phyloP scores from a whole-genome alignment of 2,113 vertebrate genomes.

The Carettochelys insculpta region DNA sequence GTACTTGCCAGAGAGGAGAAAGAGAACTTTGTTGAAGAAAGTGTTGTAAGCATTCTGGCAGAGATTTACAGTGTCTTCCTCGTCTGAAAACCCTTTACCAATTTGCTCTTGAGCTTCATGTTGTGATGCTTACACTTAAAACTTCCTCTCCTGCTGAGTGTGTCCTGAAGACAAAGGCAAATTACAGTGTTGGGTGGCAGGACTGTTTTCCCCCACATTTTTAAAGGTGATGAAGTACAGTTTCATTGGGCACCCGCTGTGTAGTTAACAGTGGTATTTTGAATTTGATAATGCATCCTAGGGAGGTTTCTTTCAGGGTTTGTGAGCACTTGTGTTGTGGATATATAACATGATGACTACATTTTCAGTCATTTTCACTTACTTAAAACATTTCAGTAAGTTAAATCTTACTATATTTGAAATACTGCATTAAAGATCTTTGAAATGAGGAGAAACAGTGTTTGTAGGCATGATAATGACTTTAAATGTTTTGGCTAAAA shows the following conservation, averaged over 20 bases:
- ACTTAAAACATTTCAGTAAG: neutral
- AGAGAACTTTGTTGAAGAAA: neutral
- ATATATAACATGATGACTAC: neutral
- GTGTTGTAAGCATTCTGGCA: neutral
- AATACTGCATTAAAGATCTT: neutral
- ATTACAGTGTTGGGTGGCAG: neutral
- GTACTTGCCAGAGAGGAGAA: neutral
- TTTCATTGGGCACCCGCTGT: neutral
- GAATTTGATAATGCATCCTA: neutral
- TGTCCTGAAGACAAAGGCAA: neutral
- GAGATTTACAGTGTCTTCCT: neutral
- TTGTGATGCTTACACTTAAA: constrained; percentile 5
- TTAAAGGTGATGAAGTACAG: neutral
- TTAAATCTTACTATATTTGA: neutral
- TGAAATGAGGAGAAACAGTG: neutral
- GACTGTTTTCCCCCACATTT: neutral
- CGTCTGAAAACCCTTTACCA: neutral
- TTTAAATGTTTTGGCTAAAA: neutral
- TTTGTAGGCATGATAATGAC: neutral
- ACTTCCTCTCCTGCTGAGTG: constrained; percentile 24
- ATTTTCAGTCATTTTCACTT: neutral
- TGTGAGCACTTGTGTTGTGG: neutral
- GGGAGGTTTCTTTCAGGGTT: neutral
- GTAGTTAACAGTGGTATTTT: constrained; percentile 3
- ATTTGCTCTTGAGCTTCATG: neutral